Evolutionary conservation across 2,888 invertebrate genomes (phyloP).

Genomic region (Hypsopygia costalis): DNA sequence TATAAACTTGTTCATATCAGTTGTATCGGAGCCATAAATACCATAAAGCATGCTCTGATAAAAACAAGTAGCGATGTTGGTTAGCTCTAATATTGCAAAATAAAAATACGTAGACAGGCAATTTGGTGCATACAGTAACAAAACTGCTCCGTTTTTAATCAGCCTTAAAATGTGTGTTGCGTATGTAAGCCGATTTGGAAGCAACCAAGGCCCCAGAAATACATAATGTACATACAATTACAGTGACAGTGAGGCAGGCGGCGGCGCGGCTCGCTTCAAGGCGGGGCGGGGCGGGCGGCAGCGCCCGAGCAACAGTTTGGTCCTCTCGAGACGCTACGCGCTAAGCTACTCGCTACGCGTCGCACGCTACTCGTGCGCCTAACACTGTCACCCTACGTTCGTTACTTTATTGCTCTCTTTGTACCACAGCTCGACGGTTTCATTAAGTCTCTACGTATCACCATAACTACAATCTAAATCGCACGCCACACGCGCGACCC

Average conservation of each 20-base stretch:
- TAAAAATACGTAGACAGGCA: too few relatives aligned
- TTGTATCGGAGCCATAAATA: too few relatives aligned
- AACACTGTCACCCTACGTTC: conserved; percentile 49
- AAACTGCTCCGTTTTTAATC: too few relatives aligned
- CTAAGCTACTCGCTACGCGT: conserved; percentile 42
- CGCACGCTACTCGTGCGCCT: conserved; percentile 59
- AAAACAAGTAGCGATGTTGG: too few relatives aligned
- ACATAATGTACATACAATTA: neutral
- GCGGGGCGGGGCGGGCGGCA: conserved; percentile 19
- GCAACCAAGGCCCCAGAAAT: too few relatives aligned
- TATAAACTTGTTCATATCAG: too few relatives aligned
- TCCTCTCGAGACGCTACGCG: conserved; percentile 43
- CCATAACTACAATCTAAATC: conserved; percentile 58
- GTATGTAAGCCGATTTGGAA: too few relatives aligned
- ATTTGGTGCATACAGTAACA: too few relatives aligned
- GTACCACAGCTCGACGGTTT: conserved; percentile 78
- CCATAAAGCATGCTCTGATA: too few relatives aligned
- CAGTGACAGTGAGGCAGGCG: neutral
- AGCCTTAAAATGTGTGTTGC: too few relatives aligned
- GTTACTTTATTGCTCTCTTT: conserved; percentile 73
- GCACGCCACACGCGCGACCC: conserved; percentile 44
- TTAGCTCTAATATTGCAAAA: too few relatives aligned
- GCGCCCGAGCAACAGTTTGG: conserved; percentile 51
- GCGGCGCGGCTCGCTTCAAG: neutral
- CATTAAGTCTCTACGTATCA: conserved; percentile 78